Evolutionary conservation across 2,888 invertebrate genomes (phyloP).

Genomic region (Clivina fossor): DNA sequence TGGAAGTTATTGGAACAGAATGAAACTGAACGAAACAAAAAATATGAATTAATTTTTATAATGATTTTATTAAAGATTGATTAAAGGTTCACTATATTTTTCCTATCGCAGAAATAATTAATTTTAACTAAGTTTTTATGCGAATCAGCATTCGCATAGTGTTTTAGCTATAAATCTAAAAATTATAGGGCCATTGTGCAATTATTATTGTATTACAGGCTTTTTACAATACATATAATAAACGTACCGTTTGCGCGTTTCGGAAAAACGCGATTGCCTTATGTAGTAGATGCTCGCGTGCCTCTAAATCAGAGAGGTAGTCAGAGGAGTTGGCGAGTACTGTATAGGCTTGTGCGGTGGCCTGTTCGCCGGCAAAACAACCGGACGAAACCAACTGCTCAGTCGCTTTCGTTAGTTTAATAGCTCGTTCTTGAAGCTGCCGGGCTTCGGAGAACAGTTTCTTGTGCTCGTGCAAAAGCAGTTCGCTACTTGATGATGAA

Average conservation of each 20-base stretch:
- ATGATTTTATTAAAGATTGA: too few species aligned
- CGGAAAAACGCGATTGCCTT: slow-evolving; percentile 73
- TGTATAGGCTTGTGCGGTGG: slow-evolving; percentile 66
- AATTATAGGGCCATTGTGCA: too few species aligned
- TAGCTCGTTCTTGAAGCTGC: slow-evolving; percentile 71
- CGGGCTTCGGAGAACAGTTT: slow-evolving; percentile 71
- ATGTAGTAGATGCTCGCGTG: slow-evolving; percentile 66
- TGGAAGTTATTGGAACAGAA: too few species aligned
- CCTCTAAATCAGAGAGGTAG: slow-evolving; percentile 71
- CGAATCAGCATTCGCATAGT: too few species aligned
- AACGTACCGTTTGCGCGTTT: slow-evolving; percentile 64
- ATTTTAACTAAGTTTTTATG: too few species aligned
- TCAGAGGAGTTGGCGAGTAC: slow-evolving; percentile 68
- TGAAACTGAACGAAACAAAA: too few species aligned
- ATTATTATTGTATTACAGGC: too few species aligned
- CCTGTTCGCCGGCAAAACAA: slow-evolving; percentile 70
- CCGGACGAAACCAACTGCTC: slow-evolving; percentile 72
- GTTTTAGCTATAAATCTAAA: too few species aligned
- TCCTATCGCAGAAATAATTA: too few species aligned
- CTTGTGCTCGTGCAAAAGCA: slow-evolving; percentile 67
- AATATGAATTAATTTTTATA: too few species aligned
- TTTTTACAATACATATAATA: too few species aligned
- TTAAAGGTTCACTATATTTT: too few species aligned
- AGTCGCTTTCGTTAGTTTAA: slow-evolving; percentile 76
- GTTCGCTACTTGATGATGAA: slow-evolving; percentile 67